phyloP scores from a whole-genome alignment of 1,140 invertebrate species.

The Neuroterus valhalla region DNA sequence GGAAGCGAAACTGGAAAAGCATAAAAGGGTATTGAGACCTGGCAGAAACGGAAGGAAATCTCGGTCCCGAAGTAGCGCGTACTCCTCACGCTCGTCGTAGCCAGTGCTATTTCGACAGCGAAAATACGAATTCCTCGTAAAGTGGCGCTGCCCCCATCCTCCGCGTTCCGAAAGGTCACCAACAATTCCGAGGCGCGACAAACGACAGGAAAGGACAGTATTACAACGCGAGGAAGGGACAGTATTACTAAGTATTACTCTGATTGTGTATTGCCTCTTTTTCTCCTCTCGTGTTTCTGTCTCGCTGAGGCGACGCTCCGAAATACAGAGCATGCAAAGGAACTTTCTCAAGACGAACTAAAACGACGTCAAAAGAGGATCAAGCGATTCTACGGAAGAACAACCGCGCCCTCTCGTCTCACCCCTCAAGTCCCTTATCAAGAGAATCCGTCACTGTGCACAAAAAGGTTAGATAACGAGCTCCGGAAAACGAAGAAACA shows the following conservation, averaged over 20 bases:
- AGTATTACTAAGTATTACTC: slow-evolving; percentile 2
- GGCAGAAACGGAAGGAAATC: neutral
- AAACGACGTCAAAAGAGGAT: slow-evolving; percentile 11
- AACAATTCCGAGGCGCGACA: slow-evolving; percentile 44
- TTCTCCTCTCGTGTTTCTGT: slow-evolving; percentile 27
- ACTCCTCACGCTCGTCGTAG: slow-evolving; percentile 35
- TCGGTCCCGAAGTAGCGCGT: slow-evolving; percentile 3
- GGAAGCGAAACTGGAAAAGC: slow-evolving; percentile 7
- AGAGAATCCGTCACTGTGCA: slow-evolving; percentile 28
- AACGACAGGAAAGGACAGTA: slow-evolving; percentile 11
- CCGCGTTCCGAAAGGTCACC: slow-evolving; percentile 54
- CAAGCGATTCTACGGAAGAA: neutral
- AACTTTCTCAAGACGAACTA: slow-evolving; percentile 9
- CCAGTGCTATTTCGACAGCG: slow-evolving; percentile 33
- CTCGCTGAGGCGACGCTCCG: slow-evolving; percentile 18
- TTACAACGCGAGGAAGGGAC: slow-evolving; percentile 6
- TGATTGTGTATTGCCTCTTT: slow-evolving; percentile 34
- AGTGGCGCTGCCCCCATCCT: slow-evolving; percentile 46
- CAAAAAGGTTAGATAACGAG: slow-evolving; percentile 53
- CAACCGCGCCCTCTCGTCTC: slow-evolving; percentile 5
- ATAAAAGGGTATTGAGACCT: slow-evolving; percentile 22
- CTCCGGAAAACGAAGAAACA: slow-evolving; percentile 15
- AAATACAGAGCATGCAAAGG: neutral
- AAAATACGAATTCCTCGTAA: slow-evolving; percentile 51
- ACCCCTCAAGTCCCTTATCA: neutral